phyloP scores from a whole-genome alignment of 2,113 vertebrate genomes.

The Myotis yumanensis region DNA sequence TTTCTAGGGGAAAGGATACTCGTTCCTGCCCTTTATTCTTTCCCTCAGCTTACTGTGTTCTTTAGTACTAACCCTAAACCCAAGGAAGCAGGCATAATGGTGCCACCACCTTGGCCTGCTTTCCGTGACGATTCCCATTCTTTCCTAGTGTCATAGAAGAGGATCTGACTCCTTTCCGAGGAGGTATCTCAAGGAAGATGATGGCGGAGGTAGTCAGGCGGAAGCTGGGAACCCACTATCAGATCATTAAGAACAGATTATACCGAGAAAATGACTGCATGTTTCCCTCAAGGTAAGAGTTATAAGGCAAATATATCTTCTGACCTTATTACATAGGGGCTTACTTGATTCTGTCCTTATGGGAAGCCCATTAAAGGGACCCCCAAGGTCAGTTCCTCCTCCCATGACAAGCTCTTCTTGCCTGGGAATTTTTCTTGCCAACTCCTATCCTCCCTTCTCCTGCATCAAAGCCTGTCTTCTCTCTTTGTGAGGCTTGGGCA shows the following conservation, averaged over 20 bases:
- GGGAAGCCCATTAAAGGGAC: not conserved
- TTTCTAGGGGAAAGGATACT: not conserved
- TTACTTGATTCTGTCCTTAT: not conserved
- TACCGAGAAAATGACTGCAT: constrained; percentile 95
- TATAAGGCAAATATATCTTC: not conserved
- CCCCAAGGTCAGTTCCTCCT: not conserved
- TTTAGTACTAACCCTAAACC: constrained; percentile 7
- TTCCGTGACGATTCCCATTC: constrained; percentile 16
- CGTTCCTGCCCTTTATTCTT: not conserved
- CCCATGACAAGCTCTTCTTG: not conserved
- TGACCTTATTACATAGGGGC: not conserved
- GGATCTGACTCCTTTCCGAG: constrained; percentile 90
- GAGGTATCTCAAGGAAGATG: constrained; percentile 88
- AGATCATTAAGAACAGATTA: constrained; percentile 91
- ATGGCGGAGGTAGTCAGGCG: constrained; percentile 87
- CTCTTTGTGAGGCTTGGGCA: not conserved
- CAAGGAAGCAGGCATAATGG: not conserved
- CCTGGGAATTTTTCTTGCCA: not conserved
- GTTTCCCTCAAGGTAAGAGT: constrained; percentile 95
- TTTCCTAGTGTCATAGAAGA: constrained; percentile 89
- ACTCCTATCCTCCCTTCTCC: not conserved
- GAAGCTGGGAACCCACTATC: constrained; percentile 96
- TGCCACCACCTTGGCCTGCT: not conserved
- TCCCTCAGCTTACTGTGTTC: not conserved
- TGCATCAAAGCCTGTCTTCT: not conserved